Evolutionary conservation across 2,888 invertebrate species (phyloP).

Genomic region (Lycophotia porphyrea): DNA sequence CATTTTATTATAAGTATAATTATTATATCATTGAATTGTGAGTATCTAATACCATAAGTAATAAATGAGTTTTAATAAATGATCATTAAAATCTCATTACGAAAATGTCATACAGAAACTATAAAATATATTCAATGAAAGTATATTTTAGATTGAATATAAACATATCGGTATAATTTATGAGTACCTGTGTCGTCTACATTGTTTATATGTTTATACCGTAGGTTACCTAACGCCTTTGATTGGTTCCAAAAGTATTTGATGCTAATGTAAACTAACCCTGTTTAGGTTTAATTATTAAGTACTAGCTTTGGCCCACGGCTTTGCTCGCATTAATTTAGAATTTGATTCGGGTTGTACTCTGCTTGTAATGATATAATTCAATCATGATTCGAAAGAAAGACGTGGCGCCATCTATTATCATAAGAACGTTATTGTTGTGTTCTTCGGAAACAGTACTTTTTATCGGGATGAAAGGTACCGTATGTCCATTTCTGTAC

Average conservation of each 20-base stretch:
- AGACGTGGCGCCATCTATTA: too few relatives aligned
- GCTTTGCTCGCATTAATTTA: too few relatives aligned
- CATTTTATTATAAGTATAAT: neutral
- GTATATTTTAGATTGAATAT: neutral
- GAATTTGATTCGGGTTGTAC: too few relatives aligned
- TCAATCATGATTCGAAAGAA: too few relatives aligned
- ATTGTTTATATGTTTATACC: neutral
- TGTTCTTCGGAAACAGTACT: too few relatives aligned
- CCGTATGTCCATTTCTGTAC: too few relatives aligned
- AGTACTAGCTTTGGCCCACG: too few relatives aligned
- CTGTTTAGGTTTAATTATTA: neutral
- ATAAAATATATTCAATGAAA: neutral
- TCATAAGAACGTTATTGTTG: too few relatives aligned
- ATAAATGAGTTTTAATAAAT: neutral
- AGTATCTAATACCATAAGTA: neutral
- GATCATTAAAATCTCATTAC: neutral
- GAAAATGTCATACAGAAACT: neutral
- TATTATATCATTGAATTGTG: neutral
- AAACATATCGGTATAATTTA: neutral
- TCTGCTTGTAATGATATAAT: too few relatives aligned
- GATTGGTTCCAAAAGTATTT: neutral
- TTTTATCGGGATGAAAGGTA: too few relatives aligned
- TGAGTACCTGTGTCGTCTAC: neutral
- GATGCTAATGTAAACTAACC: neutral
- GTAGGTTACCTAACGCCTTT: neutral